phyloP scores from a whole-genome alignment of 2,888 invertebrate genomes.

The Dasypolia templi region DNA sequence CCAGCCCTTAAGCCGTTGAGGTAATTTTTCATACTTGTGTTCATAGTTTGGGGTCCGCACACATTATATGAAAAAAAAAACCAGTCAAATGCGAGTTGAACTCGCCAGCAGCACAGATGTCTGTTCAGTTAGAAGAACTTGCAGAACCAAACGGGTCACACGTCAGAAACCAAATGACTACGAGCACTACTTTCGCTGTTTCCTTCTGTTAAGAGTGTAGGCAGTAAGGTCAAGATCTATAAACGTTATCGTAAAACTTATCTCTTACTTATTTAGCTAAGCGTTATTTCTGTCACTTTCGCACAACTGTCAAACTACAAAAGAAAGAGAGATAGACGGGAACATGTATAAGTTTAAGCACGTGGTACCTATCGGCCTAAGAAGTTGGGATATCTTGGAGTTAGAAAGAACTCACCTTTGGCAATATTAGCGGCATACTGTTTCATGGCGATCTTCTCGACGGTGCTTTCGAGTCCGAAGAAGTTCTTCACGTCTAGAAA shows the following conservation, averaged over 20 bases:
- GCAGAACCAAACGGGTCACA: neutral
- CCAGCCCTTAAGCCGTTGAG: neutral
- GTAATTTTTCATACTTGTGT: neutral
- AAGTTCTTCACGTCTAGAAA: slow-evolving; percentile 98
- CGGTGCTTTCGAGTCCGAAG: slow-evolving; percentile 97
- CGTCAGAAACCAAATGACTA: neutral
- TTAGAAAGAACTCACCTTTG: slow-evolving; percentile 79
- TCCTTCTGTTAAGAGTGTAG: no score
- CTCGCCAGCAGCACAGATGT: no score
- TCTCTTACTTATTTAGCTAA: neutral
- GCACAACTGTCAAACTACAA: no score
- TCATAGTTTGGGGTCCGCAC: neutral
- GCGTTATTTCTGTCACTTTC: neutral
- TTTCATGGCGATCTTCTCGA: slow-evolving; percentile 98
- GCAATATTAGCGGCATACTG: slow-evolving; percentile 97
- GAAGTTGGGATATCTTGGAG: neutral
- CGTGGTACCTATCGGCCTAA: neutral
- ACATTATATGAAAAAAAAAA: neutral
- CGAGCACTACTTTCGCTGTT: neutral
- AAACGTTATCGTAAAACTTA: neutral
- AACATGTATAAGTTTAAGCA: neutral
- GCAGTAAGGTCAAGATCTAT: neutral
- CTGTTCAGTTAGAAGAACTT: no score
- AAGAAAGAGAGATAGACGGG: neutral
- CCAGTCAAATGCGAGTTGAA: no score